Evolutionary conservation across 2,797 vertebrate genomes (phyloP), one percentile per base, ranked within the genome.

Genomic region (Amniataba percoides): DNA sequence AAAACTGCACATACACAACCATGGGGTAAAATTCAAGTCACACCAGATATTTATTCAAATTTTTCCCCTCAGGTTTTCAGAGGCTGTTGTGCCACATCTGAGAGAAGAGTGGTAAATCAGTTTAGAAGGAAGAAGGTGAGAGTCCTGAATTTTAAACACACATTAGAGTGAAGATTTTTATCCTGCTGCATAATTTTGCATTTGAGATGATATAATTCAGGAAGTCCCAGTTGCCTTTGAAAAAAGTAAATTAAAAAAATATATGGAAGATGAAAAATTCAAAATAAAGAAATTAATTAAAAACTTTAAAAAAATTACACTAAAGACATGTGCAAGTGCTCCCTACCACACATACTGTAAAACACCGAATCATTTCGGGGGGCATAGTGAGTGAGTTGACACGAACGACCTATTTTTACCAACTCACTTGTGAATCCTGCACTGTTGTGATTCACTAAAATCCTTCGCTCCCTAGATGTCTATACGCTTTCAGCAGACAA

Each of bases 101-200:
- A 79, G 31, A 74, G 45, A 59, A 45, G 7, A 45, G 18, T 48
- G 31, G 21, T 48, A 51, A 62, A 84, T 69, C 64, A 43, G 40
- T 73, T 74, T 27, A 21, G 64, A 74, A 55, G 60, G 11, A 52
- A 56, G 42, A 57, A 61, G 21, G 60, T 21, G 7, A 77, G 69
- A 72, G 57, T 61, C 16, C 15, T 69, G 77, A 64, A 79, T 82
- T 76, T 87, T 67, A 80, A 77, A 64, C 2, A 71, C 40, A 73
- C 45, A 45, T 45, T 63, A 19, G 3, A 67, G 40, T 13, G 42
- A 73, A 63, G 60, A 81, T 48, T 34, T 7, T 36, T n/a, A 31
- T 61, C 11, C 36, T 73, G 62, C 36, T 53, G 74, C 34, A 71
- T 45, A 36, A 61, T 74, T 78, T 70, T 71, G 51, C 52, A 77